Conservation (phyloP, 1,140 invertebrate genomes). For the Phocides pigmalion region DNA sequence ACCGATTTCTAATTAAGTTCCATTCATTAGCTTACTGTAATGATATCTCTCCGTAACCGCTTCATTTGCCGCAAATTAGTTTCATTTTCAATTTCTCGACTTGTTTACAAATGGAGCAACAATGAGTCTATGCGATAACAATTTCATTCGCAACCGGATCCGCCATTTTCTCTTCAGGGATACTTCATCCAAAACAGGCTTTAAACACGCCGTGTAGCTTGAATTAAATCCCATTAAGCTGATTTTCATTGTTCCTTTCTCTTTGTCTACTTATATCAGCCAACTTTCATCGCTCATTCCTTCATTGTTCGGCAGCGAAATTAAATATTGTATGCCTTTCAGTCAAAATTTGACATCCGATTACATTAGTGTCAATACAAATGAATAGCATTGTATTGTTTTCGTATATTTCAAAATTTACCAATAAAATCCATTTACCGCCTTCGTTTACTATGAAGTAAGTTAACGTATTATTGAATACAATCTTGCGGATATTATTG, state of each 20-base stretch:
- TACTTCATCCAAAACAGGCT: slow-evolving; percentile 26
- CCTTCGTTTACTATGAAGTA: no score
- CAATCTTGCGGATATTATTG: no score
- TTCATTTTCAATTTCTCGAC: slow-evolving; percentile 15
- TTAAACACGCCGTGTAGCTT: slow-evolving; percentile 39
- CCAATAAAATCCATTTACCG: no score
- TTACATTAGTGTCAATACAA: not conserved
- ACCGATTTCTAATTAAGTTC: no score
- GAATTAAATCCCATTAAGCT: slow-evolving; percentile 43
- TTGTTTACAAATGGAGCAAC: slow-evolving; percentile 24
- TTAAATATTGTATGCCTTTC: slow-evolving; percentile 16
- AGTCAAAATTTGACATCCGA: slow-evolving; percentile 1
- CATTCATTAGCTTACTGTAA: no score
- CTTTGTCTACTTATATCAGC: slow-evolving; percentile 50
- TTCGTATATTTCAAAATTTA: no score
- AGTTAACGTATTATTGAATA: no score
- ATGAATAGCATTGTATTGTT: not conserved
- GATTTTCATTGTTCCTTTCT: slow-evolving; percentile 51
- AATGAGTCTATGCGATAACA: slow-evolving; percentile 13
- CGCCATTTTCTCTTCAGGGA: slow-evolving; percentile 26
- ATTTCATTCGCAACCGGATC: slow-evolving; percentile 23
- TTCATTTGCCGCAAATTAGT: slow-evolving; percentile 3
- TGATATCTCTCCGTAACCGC: not conserved
- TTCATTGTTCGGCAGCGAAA: slow-evolving; percentile 40
- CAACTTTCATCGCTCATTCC: slow-evolving; percentile 51